A percentile compares a stretch with the other conserved stretches of the same genome.
Conservation (phyloP, 2,797 vertebrate genomes). For the Mycteria americana region DNA sequence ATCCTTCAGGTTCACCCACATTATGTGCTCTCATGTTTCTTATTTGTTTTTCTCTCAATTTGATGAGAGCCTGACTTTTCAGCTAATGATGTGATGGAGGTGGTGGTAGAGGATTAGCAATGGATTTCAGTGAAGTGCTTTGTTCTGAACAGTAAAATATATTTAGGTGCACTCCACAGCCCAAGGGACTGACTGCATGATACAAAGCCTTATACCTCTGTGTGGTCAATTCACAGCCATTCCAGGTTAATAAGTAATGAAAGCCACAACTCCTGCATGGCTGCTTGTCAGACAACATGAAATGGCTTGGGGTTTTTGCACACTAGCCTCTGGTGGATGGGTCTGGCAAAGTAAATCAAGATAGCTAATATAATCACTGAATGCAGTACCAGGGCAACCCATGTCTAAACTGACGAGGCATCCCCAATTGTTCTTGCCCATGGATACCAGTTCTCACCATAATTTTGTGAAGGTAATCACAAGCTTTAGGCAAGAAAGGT, state of each 20-base stretch:
- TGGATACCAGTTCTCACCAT: background rate
- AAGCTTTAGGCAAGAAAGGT: background rate
- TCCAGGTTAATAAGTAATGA: constrained; percentile 11
- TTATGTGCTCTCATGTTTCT: background rate
- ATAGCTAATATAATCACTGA: background rate
- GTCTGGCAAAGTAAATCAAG: background rate
- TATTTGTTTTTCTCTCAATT: background rate
- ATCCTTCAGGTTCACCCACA: background rate
- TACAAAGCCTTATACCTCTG: background rate
- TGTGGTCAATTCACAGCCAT: background rate
- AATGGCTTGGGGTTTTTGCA: background rate
- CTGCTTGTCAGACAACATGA: background rate
- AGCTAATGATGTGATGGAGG: constrained; percentile 19
- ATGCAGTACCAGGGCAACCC: background rate
- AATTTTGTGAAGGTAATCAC: background rate
- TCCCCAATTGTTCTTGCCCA: background rate
- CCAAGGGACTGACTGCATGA: background rate
- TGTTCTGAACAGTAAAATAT: constrained; percentile 15
- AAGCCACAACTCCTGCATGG: background rate
- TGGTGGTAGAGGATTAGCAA: background rate
- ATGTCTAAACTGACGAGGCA: background rate
- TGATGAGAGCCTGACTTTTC: background rate
- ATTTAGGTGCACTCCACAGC: background rate
- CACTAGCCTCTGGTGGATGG: background rate
- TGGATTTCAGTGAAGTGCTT: background rate